Evolutionary conservation across 2,797 vertebrate genomes (phyloP).

Genomic region (Oreortyx pictus): DNA sequence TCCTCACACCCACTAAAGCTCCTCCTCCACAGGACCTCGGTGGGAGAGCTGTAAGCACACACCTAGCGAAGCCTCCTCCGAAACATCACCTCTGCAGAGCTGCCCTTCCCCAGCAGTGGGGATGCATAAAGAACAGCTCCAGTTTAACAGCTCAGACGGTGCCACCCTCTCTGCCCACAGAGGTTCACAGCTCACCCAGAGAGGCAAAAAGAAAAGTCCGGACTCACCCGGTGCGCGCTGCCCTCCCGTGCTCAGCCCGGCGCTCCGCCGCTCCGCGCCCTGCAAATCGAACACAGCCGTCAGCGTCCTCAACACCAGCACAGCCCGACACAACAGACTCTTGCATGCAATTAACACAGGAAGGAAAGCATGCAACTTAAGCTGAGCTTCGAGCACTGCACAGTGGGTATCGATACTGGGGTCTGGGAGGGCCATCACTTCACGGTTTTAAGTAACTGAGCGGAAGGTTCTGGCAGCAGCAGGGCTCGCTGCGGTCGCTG

Average conservation of each 20-base stretch:
- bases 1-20: neutral
- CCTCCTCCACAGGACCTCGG: accelerated
- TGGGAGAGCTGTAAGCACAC: neutral
- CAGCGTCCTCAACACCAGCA: conserved; percentile 21
- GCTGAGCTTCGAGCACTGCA: conserved; percentile 75
- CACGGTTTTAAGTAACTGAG: conserved; percentile 76
- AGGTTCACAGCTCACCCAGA: neutral
- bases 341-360: conserved; percentile 90
- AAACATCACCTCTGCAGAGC: accelerated
- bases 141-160: conserved; percentile 45
- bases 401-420: conserved; percentile 70
- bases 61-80: neutral
- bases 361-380: conserved; percentile 92
- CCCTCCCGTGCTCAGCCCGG: conserved; percentile 20
- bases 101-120: too few relatives aligned
- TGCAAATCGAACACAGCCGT: conserved; percentile 74
- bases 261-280: conserved; percentile 33
- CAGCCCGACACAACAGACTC: conserved; percentile 39
- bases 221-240: conserved; percentile 68
- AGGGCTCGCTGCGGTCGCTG: conserved; percentile 73
- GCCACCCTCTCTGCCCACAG: neutral
- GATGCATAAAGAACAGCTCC: neutral
- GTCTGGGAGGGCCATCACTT: conserved; percentile 71
- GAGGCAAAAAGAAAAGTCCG: neutral
- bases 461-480: conserved; percentile 75